Conservation (phyloP, 2,113 vertebrate species). For the Platycercus adscitus region DNA sequence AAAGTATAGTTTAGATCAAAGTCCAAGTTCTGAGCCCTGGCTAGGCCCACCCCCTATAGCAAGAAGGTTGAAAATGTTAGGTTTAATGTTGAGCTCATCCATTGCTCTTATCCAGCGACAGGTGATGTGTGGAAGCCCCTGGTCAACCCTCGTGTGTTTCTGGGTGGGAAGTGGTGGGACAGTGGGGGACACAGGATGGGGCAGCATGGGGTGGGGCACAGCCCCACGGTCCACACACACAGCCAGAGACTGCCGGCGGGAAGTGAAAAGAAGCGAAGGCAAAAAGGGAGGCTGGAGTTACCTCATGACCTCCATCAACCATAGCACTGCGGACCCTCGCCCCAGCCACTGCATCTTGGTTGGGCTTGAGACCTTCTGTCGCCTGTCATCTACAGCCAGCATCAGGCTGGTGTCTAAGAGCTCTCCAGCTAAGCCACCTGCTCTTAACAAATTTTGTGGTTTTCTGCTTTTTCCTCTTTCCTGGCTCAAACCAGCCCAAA, state of each 20-base stretch:
- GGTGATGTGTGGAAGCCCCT: accelerated
- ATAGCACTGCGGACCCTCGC: accelerated
- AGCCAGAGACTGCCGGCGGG: not conserved
- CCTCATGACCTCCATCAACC: accelerated
- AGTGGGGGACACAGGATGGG: not conserved
- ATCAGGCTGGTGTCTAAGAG: accelerated
- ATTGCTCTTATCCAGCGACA: not conserved
- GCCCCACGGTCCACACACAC: accelerated
- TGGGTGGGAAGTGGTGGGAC: not conserved
- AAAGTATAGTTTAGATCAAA: not conserved
- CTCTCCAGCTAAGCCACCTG: not conserved
- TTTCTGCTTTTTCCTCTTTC: not conserved
- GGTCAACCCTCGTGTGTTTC: not conserved
- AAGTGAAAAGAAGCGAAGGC: accelerated
- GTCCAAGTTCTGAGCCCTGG: not conserved
- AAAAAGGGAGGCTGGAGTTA: not conserved
- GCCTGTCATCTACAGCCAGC: not conserved
- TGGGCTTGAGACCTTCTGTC: not conserved
- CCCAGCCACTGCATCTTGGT: not conserved
- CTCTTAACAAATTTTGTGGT: not conserved
- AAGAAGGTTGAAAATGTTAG: not conserved
- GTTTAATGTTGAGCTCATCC: not conserved
- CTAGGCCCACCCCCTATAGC: not conserved
- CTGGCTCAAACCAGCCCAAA: not conserved
- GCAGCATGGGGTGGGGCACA: accelerated